These are phyloP conservation scores for Pachydiplax longipennis DNA, from an alignment of 2,888 invertebrate genomes.

Conservation along the genomic window DNA sequence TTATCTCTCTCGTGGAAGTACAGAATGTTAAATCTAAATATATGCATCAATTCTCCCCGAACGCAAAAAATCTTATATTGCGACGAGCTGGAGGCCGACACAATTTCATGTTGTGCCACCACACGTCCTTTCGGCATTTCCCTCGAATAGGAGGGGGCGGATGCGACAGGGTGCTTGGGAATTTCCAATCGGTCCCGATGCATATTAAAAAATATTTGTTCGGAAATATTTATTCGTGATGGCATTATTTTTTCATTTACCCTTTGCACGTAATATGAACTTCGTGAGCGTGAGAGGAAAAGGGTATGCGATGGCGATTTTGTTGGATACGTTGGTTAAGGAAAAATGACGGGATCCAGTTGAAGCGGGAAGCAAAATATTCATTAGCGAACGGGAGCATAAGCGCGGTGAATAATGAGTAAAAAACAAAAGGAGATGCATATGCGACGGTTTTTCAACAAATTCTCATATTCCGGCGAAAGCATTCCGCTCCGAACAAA, in stretches of 20 bases:
- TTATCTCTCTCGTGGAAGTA: too few species aligned
- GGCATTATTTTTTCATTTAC: neutral
- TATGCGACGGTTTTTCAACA: too few species aligned
- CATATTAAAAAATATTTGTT: slow-evolving; percentile 39
- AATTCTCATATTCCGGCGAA: too few species aligned
- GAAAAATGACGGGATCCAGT: neutral
- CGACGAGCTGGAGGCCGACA: neutral
- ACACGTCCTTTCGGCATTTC: neutral
- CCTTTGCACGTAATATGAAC: neutral
- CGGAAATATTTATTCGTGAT: slow-evolving; percentile 32
- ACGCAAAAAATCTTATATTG: neutral
- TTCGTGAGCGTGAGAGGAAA: neutral
- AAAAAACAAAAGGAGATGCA: too few species aligned
- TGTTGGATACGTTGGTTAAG: neutral
- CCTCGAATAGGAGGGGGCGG: neutral
- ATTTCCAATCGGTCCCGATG: neutral
- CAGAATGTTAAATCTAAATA: neutral
- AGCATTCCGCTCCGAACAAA: too few species aligned
- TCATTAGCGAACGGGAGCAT: too few species aligned
- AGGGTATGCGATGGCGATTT: neutral
- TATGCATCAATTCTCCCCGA: neutral
- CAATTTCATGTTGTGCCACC: neutral
- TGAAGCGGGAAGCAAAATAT: too few species aligned
- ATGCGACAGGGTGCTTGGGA: neutral
- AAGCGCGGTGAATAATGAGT: too few species aligned